Percentiles rank a stretch among this genome's conserved stretches.
Evolutionary conservation across 37 sponge, comb jelly and placozoan species (phyloP).

Genomic region (Eunapius fragilis): DNA sequence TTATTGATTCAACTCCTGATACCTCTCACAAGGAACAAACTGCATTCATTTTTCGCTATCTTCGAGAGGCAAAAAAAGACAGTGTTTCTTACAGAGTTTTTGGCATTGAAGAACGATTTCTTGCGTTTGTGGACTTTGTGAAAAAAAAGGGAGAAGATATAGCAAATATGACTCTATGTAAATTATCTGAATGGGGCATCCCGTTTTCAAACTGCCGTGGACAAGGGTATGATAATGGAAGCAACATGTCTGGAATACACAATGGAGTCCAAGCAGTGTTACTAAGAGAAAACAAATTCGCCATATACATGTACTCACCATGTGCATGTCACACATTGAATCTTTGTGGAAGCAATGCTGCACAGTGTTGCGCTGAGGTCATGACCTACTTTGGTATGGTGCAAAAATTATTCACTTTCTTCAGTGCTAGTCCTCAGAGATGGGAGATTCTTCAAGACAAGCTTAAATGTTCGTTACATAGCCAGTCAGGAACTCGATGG

Average conservation of each 20-base stretch:
- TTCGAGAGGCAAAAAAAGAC: not conserved
- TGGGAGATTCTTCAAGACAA: not conserved
- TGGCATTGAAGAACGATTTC: constrained; percentile 8
- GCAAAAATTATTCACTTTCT: not conserved
- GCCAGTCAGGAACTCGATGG: not conserved
- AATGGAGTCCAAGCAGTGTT: not conserved
- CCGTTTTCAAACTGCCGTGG: not conserved
- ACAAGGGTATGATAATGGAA: constrained; percentile 5
- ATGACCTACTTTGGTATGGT: not conserved
- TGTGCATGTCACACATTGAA: constrained; percentile 9
- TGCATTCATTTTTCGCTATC: not conserved
- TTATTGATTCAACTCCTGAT: constrained; percentile 6
- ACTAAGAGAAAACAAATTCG: not conserved
- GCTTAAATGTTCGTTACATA: not conserved
- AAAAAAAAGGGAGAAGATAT: constrained; percentile 1
- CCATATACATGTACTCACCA: not conserved
- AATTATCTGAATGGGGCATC: not conserved
- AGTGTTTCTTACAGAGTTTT: not conserved
- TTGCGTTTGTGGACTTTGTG: not conserved
- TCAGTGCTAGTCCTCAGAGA: not conserved
- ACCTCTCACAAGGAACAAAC: constrained; percentile 6
- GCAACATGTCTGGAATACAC: constrained; percentile 7
- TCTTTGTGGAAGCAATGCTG: constrained; percentile 14
- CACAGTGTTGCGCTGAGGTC: not conserved
- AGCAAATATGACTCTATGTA: not conserved